Percentiles rank a stretch among this genome's conserved stretches.
These are phyloP conservation scores for Hofmannophila pseudospretella DNA, from an alignment of 2,888 invertebrate species.

Conservation along the genomic window DNA sequence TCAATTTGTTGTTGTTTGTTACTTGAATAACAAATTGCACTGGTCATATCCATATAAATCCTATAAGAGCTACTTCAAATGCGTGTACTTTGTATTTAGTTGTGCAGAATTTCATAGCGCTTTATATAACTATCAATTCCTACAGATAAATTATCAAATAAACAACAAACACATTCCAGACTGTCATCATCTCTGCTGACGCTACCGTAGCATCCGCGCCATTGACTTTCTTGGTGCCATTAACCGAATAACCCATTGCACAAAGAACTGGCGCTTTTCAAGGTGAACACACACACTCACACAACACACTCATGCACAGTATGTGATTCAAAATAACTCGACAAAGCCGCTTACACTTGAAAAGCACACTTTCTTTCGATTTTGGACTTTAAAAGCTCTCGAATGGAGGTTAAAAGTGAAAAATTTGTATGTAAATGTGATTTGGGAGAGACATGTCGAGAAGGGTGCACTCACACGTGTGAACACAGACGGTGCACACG, in stretches of 20 bases:
- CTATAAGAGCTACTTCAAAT: too few species aligned
- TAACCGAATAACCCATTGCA: conserved; percentile 79
- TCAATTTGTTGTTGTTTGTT: too few species aligned
- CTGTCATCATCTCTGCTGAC: conserved; percentile 37
- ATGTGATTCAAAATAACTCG: conserved; percentile 66
- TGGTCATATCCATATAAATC: too few species aligned
- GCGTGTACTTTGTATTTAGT: too few species aligned
- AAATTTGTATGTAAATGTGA: conserved; percentile 5
- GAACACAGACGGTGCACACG: conserved; percentile 40
- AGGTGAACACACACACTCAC: conserved; percentile 70
- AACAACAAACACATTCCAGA: too few species aligned
- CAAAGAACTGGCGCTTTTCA: conserved; percentile 75
- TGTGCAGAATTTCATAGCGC: too few species aligned
- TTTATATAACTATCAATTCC: too few species aligned
- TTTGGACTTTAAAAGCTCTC: conserved; percentile 20
- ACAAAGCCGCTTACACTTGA: conserved; percentile 16
- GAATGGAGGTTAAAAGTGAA: conserved; percentile 19
- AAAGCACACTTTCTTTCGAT: conserved; percentile 15
- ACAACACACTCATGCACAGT: conserved; percentile 22
- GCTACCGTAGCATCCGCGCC: conserved; percentile 66
- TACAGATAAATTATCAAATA: too few species aligned
- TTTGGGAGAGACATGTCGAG: conserved; percentile 35
- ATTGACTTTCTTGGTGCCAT: conserved; percentile 76
- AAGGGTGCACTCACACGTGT: conserved; percentile 67
- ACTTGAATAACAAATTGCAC: too few species aligned